A percentile compares a stretch with the other conserved stretches of the same genome.
These are phyloP conservation scores for Drosophila bocqueti DNA, from an alignment of 1,140 invertebrate genomes.

Conservation along the genomic window DNA sequence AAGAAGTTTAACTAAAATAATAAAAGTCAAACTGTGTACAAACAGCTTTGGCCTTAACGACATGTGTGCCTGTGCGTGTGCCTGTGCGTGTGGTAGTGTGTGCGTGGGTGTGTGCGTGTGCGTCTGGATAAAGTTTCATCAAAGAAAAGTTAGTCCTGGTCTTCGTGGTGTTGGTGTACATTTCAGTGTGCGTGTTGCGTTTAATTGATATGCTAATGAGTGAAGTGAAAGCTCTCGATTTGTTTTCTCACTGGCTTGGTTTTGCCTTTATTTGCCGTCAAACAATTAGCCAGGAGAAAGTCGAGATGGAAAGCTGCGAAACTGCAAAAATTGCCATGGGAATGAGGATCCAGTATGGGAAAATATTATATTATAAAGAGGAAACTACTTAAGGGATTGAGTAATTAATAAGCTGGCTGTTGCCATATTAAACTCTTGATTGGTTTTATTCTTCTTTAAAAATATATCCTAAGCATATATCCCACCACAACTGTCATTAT, in stretches of 20 bases:
- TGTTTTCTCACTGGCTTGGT: conserved; percentile 50
- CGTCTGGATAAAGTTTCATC: conserved; percentile 61
- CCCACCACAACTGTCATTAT: too few relatives aligned
- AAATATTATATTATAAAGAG: too few relatives aligned
- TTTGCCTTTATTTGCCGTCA: conserved; percentile 29
- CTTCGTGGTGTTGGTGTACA: conserved; percentile 22
- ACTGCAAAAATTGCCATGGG: background rate
- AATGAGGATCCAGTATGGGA: background rate
- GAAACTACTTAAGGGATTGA: too few relatives aligned
- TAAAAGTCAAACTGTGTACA: conserved; percentile 79
- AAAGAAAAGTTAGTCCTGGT: conserved; percentile 50
- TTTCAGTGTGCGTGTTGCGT: conserved; percentile 64
- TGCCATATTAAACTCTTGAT: too few relatives aligned
- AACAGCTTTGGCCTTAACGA: conserved; percentile 75
- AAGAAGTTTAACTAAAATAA: conserved; percentile 81
- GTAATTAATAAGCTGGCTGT: background rate
- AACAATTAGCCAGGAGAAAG: conserved; percentile 38
- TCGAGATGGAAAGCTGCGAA: conserved; percentile 2
- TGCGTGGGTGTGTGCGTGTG: conserved; percentile 8
- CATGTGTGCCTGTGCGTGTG: conserved; percentile 27
- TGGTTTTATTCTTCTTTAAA: too few relatives aligned
- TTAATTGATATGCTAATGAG: conserved; percentile 75
- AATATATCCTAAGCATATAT: too few relatives aligned
- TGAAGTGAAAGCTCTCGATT: conserved; percentile 60
- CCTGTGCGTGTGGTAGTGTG: background rate